Conservation (phyloP, 2,888 invertebrate genomes). For the Hypena proboscidalis region DNA sequence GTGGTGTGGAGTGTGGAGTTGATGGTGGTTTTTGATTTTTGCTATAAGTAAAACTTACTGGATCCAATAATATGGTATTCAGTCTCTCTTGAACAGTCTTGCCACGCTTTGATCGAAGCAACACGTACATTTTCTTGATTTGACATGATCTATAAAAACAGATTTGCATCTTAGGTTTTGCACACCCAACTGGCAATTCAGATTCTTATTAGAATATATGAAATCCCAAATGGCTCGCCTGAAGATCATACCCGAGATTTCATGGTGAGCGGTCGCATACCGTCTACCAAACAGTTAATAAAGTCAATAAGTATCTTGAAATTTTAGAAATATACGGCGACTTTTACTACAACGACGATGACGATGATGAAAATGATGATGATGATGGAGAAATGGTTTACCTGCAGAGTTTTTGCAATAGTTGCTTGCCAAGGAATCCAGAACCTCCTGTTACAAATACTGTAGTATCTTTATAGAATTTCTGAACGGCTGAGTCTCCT, state of each 20-base stretch:
- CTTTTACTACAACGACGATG: no score
- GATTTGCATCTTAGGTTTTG: background rate
- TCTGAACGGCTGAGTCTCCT: slow-evolving; percentile 23
- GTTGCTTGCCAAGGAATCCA: slow-evolving; percentile 95
- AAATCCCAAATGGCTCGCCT: no score
- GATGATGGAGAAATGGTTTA: slow-evolving; percentile 4
- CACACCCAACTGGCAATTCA: background rate
- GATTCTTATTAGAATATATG: no score
- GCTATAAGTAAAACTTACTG: background rate
- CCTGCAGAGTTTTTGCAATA: slow-evolving; percentile 91
- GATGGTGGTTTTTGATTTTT: no score
- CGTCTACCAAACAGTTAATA: no score
- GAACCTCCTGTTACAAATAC: slow-evolving; percentile 87
- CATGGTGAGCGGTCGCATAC: no score
- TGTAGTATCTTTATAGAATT: slow-evolving; percentile 17
- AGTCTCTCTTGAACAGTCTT: slow-evolving; percentile 15
- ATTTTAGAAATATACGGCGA: no score
- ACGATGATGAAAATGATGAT: no score
- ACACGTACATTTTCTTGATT: slow-evolving; percentile 4
- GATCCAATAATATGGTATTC: slow-evolving; percentile 4
- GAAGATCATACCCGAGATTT: no score
- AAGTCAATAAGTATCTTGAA: no score
- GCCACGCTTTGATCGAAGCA: slow-evolving; percentile 5
- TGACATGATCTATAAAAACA: slow-evolving; percentile 2
- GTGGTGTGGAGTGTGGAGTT: no score